Base-by-base conservation (phyloP, 2,888 invertebrate species). In the Cheilosia vulpina region DNA sequence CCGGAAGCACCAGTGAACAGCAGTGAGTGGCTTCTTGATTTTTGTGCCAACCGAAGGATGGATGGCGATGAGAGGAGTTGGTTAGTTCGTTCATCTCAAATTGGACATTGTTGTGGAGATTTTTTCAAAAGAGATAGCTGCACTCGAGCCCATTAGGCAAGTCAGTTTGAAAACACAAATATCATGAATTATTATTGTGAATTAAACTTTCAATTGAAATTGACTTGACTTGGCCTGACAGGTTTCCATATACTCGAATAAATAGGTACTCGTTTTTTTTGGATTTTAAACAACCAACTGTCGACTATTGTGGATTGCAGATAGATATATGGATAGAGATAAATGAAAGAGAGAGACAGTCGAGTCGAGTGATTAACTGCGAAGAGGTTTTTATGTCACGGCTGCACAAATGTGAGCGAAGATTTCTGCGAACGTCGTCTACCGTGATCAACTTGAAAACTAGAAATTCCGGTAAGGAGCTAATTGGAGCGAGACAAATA, bases 11-110 rank as follows among this genome's bases (percentile, higher is more conserved):
- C 47, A 53, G 60, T 19, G 57, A 66, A 68, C 38, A 63, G 58
- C 65, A 75, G 52, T 71, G 58, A 71, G 81, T 43, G 43, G 72
- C 78, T 82, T 82, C 71, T 78, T 77, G 66, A 72, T 55, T 72
- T 62, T 60, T 66, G n/a, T 75, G 13, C 4, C 24, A 24, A 7
- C 17, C 17, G 21, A 52, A 15, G 38, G 55, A 55, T 60, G 55
- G 34, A 43, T 55, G 9, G 11, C 11, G 7, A 34, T 17, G 13
- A 27, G 27, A 50, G 5, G 52, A 52, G 52, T 17, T 43, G 15
- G 43, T 55, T 31, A 43, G 66, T 68, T 68, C 41, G 19, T 66
- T 68, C 53, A 55, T 68, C 53, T 43, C 27, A 43, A 55, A 43
- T 55, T 38, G 34, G 13, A 17, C 57, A 63, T 63, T 78, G 71